phyloP scores from a whole-genome alignment of 2,888 invertebrate genomes.

The Dicroscelio sp. region DNA sequence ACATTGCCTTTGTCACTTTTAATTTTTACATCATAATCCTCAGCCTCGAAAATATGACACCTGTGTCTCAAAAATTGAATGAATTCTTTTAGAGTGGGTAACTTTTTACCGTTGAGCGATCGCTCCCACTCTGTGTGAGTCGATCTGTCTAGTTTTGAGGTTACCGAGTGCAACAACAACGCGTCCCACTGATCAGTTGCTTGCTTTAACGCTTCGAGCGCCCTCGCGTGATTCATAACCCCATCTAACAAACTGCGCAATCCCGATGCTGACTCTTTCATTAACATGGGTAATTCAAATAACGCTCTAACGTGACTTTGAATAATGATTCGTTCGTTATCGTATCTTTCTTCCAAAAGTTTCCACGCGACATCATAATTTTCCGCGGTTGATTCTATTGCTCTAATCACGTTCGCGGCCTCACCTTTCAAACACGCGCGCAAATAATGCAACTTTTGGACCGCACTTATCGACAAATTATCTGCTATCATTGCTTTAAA shows the following conservation, averaged over 20 bases:
- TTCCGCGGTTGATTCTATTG: neutral
- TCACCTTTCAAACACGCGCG: neutral
- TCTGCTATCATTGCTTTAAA: no score
- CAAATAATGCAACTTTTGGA: neutral
- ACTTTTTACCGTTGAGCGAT: no score
- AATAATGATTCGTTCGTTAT: neutral
- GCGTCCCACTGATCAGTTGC: slow-evolving; percentile 47
- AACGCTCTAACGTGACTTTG: neutral
- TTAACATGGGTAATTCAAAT: neutral
- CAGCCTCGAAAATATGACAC: slow-evolving; percentile 34
- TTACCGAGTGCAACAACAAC: slow-evolving; percentile 35
- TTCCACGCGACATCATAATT: neutral
- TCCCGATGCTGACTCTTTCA: neutral
- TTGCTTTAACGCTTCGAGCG: slow-evolving; percentile 22
- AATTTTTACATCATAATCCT: slow-evolving; percentile 9
- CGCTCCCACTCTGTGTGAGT: slow-evolving; percentile 29
- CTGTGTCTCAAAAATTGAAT: slow-evolving; percentile 18
- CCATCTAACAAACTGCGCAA: neutral
- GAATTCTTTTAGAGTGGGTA: slow-evolving; percentile 2
- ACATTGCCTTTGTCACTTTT: neutral
- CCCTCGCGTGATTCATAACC: slow-evolving; percentile 29
- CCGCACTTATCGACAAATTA: no score
- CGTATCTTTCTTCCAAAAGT: neutral
- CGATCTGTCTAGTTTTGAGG: slow-evolving; percentile 39
- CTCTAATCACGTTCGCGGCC: neutral